These are phyloP conservation scores for Erpetoichthys calabaricus DNA, from an alignment of 2,797 vertebrate species.

Conservation along the genomic window DNA sequence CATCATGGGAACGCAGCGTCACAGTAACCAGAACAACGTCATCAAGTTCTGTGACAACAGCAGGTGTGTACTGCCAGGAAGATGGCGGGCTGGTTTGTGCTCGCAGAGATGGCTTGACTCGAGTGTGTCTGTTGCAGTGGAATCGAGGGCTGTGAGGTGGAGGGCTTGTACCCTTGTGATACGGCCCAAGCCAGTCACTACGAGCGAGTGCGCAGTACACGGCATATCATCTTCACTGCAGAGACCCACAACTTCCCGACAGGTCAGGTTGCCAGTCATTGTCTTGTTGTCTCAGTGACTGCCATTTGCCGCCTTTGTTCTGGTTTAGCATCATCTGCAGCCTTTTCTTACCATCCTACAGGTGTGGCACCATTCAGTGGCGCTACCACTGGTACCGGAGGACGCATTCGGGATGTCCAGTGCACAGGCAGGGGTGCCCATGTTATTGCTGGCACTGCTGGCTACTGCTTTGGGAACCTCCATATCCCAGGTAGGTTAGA, in stretches of 20 bases:
- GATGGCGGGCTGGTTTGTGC: neutral
- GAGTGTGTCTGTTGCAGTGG: conserved; percentile 42
- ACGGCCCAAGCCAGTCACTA: conserved; percentile 53
- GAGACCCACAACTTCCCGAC: conserved; percentile 94
- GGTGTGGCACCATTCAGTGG: conserved; percentile 84
- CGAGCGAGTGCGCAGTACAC: conserved; percentile 36
- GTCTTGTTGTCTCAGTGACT: neutral
- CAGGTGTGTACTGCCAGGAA: conserved; percentile 50
- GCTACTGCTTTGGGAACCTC: conserved; percentile 85
- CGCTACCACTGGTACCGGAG: conserved; percentile 75
- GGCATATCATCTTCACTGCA: conserved; percentile 82
- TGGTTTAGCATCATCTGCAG: neutral
- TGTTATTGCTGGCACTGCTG: conserved; percentile 76
- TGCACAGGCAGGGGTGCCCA: conserved; percentile 75
- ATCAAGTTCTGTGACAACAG: conserved; percentile 93
- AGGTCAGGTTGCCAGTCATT: conserved; percentile 35
- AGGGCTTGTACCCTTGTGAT: conserved; percentile 55
- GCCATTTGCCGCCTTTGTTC: too few relatives aligned
- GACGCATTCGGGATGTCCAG: conserved; percentile 80
- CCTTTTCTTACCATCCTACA: conserved; percentile 21
- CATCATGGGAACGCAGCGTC: conserved; percentile 74
- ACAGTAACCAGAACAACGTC: conserved; percentile 78
- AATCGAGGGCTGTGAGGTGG: conserved; percentile 58
- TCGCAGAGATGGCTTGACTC: conserved; percentile 4
- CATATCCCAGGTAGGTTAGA: conserved; percentile 60